phyloP scores from a whole-genome alignment of 2,113 vertebrate species.

The Rhinopithecus roxellana region DNA sequence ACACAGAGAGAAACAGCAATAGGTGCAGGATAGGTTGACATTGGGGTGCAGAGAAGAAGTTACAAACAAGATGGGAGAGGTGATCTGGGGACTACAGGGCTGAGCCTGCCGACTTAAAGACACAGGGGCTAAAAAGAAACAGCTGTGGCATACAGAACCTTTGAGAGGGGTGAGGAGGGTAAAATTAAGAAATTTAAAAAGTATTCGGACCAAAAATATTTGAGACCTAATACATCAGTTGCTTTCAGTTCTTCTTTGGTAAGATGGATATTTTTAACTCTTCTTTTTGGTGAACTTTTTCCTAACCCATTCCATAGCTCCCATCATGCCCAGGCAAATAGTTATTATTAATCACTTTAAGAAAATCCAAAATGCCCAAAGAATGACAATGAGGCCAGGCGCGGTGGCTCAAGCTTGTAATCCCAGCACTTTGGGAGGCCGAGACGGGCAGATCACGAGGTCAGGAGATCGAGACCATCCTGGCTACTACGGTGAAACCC shows the following conservation, averaged over 20 bases:
- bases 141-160: background rate
- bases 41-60: background rate
- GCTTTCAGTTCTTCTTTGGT: background rate
- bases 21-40: background rate
- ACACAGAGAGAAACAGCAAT: background rate
- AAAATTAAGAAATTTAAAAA: background rate
- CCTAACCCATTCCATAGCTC: background rate
- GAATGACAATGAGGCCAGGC: background rate
- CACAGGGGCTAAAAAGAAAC: background rate
- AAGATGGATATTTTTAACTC: background rate
- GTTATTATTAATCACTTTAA: background rate
- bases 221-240: background rate
- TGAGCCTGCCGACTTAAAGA: background rate
- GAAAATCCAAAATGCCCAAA: background rate
- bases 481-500: no score
- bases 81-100: background rate
- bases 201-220: background rate
- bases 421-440: no score
- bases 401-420: no score
- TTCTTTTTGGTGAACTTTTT: background rate
- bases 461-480: no score
- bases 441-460: no score
- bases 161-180: background rate
- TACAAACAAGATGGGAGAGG: background rate
- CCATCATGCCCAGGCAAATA: no score